A percentile compares a stretch with the other conserved stretches of the same genome.
Conservation (phyloP, 2,888 invertebrate genomes). For the Drepanosiphum platanoidis region DNA sequence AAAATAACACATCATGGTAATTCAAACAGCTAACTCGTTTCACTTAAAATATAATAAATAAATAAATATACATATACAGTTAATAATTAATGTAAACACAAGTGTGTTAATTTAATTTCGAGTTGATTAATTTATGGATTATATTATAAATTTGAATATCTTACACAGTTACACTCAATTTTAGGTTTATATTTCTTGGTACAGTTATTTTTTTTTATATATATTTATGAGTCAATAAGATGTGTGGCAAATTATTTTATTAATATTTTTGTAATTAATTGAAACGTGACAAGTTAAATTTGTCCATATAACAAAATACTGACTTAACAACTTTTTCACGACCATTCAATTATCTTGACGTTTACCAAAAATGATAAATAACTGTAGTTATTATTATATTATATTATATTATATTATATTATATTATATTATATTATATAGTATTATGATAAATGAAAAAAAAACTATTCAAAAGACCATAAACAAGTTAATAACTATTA, state of each 20-base stretch:
- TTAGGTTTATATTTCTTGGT: background rate
- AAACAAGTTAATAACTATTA: no score
- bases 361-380: slow-evolving; percentile 37
- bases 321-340: slow-evolving; percentile 13
- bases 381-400: background rate
- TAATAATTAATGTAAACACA: no score
- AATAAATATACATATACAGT: no score
- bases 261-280: slow-evolving; percentile 36
- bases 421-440: no score
- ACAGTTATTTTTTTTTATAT: background rate
- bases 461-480: background rate
- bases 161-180: no score
- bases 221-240: background rate
- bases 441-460: slow-evolving; percentile 40
- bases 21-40: no score
- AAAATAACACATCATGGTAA: no score
- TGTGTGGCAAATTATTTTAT: slow-evolving; percentile 17
- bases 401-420: no score
- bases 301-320: background rate
- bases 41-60: no score
- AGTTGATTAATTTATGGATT: no score
- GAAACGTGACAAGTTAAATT: slow-evolving; percentile 35
- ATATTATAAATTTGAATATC: no score
- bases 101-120: no score
- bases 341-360: slow-evolving; percentile 31